Evolutionary conservation across 2,888 invertebrate species (phyloP).

Genomic region (Troilus luridus): DNA sequence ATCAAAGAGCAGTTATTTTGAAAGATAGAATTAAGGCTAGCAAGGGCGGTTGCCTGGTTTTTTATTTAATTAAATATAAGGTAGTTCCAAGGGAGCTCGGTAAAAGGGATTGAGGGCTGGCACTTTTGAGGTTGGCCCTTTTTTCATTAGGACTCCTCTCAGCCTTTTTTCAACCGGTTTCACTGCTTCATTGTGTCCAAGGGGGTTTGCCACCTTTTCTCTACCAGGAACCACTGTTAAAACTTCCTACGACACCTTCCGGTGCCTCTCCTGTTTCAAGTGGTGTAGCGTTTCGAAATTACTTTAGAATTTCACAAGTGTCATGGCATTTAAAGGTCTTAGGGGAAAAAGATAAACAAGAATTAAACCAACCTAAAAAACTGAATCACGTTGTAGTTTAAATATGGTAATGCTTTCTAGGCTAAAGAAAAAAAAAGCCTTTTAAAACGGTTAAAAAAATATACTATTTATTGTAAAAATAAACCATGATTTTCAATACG

Average conservation of each 20-base stretch:
- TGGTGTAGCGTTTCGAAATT: background rate
- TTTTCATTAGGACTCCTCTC: conserved; percentile 29
- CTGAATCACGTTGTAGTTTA: background rate
- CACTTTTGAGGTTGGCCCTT: conserved; percentile 45
- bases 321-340: background rate
- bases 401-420: background rate
- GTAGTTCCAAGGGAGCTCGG: conserved; percentile 23
- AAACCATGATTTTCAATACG: too few relatives aligned
- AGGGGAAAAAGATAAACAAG: background rate
- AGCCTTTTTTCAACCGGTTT: conserved; percentile 34
- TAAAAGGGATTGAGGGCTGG: conserved; percentile 38
- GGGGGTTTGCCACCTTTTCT: conserved; percentile 31
- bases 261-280: background rate
- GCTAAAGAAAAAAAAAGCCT: background rate
- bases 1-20: conserved; percentile 45
- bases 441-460: background rate
- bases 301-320: background rate
- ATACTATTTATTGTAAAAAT: background rate
- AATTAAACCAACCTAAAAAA: background rate
- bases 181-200: conserved; percentile 36
- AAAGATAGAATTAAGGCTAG: conserved; percentile 41
- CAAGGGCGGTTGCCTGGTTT: background rate
- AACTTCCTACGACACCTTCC: background rate
- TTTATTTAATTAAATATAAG: conserved; percentile 48
- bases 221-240: background rate